Base-by-base conservation (phyloP, 2,113 vertebrate species). In the Mesitornis unicolor region DNA sequence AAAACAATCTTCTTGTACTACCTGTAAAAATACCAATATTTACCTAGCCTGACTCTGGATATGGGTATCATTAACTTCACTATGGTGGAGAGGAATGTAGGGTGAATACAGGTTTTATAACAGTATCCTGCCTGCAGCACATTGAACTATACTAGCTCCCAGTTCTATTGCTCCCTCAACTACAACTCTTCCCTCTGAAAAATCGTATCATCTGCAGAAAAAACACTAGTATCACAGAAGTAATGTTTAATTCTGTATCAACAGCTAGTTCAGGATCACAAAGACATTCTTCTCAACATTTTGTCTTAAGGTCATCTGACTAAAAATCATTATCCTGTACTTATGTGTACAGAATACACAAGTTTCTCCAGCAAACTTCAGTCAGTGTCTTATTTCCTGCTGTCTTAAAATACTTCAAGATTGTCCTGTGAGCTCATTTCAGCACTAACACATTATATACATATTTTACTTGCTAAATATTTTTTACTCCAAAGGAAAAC, bases 331-430 rank as follows among this genome's bases (percentile, higher is more conserved):
- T 6, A 19, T 18, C 80, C 38, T 61, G 24, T 69, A 75, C 21
- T 54, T n/a, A 47, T 0, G 4, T 20, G 28, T 16, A 43, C 1
- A 57, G 50, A 88, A 75, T 2, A 63, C 18, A 61, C 1, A 63
- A 57, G 17, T 64, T 75, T 73, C n/a, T 82, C 28, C 11, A 40
- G 21, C 8, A 54, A 77, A 11, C 74, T 90, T 65, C 42, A 90
- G 19, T 45, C 29, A 64, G 8, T 17, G 36, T 48, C 26, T 57
- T 29, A 22, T 16, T 85, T 89, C 48, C 31, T 61, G 26, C 29
- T 63, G 25, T 22, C 50, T 70, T 84, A 42, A 77, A 71, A 63
- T 56, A 80, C 11, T 28, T 79, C 9, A 61, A 60, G 68, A 77
- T 65, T 47, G 43, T 31, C n/a, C 45, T 63, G 48, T 63, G 53